These are phyloP conservation scores for Girardinichthys multiradiatus DNA, from an alignment of 2,113 vertebrate genomes.

Conservation along the genomic window DNA sequence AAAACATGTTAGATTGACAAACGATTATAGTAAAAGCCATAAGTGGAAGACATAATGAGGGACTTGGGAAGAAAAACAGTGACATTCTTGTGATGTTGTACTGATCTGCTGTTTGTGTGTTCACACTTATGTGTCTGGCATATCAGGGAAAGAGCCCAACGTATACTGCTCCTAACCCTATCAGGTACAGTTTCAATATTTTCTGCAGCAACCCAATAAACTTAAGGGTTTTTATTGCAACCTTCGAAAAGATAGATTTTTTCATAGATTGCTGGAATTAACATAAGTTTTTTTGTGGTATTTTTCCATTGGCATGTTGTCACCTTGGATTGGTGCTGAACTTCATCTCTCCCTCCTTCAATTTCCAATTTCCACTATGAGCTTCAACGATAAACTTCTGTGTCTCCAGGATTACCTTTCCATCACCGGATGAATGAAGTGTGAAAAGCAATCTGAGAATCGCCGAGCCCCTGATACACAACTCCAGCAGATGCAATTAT, in stretches of 20 bases:
- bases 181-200: neutral
- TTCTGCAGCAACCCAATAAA: neutral
- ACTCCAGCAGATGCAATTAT: conserved; percentile 76
- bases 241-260: too few relatives aligned
- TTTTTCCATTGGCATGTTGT: neutral
- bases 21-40: neutral
- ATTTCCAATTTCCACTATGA: conserved; percentile 44
- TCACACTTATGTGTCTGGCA: too few relatives aligned
- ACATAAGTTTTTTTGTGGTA: neutral
- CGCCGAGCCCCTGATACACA: conserved; percentile 54
- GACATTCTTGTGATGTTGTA: neutral
- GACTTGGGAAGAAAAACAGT: neutral
- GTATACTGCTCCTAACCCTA: too few relatives aligned
- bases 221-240: neutral
- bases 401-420: conserved; percentile 75
- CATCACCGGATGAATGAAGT: conserved; percentile 75
- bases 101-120: neutral
- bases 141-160: too few relatives aligned
- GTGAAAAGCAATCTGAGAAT: conserved; percentile 80
- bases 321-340: conserved; percentile 23
- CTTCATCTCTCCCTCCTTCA: conserved; percentile 7
- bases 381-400: conserved; percentile 57
- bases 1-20: neutral
- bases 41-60: neutral
- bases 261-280: neutral